A percentile compares a stretch with the other conserved stretches of the same genome.
These are phyloP conservation scores for Oreamnos americanus DNA, from an alignment of 2,113 vertebrate genomes.

Conservation along the genomic window DNA sequence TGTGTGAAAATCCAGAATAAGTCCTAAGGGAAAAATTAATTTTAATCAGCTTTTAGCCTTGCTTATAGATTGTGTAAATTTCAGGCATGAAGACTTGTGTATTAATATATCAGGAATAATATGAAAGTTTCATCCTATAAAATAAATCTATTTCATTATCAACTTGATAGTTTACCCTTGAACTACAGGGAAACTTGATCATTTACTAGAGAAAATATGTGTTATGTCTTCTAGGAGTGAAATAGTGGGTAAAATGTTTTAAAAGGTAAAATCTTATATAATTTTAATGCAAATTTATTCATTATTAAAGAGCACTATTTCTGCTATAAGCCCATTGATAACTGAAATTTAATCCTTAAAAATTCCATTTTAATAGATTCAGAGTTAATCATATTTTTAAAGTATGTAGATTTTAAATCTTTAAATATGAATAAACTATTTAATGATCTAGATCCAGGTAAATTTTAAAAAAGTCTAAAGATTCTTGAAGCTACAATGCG, in stretches of 20 bases:
- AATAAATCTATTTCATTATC: slow-evolving; percentile 36
- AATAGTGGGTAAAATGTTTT: neutral
- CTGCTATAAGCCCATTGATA: neutral
- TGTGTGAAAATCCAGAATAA: slow-evolving; percentile 72
- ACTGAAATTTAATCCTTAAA: neutral
- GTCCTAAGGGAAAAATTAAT: slow-evolving; percentile 77
- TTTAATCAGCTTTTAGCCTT: slow-evolving; percentile 76
- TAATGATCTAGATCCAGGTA: neutral
- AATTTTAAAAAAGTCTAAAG: neutral
- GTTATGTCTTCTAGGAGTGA: neutral
- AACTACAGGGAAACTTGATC: neutral
- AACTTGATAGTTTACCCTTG: neutral
- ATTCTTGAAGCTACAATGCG: neutral
- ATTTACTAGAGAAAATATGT: neutral
- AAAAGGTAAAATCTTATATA: neutral
- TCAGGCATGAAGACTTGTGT: slow-evolving; percentile 27
- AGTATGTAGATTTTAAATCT: neutral
- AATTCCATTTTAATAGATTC: neutral
- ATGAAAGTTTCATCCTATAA: neutral
- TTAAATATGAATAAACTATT: neutral
- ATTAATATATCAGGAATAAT: slow-evolving; percentile 58
- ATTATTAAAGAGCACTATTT: neutral
- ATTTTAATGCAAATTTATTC: neutral
- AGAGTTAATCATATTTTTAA: neutral
- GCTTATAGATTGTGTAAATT: slow-evolving; percentile 65